Evolutionary conservation across 2,888 invertebrate species (phyloP).

Genomic region (Apamea monoglypha): DNA sequence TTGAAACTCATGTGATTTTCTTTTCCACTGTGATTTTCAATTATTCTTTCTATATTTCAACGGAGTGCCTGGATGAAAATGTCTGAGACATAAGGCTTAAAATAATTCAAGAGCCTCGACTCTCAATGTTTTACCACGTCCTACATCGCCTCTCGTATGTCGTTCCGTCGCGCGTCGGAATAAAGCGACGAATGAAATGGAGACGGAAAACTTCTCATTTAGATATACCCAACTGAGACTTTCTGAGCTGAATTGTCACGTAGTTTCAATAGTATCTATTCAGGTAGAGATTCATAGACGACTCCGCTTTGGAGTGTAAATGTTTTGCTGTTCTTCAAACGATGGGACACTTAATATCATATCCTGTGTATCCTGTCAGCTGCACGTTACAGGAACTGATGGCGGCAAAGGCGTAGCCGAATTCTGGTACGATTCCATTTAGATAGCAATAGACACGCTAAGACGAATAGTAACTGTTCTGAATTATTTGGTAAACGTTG

Average conservation of each 20-base stretch:
- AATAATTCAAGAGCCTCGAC: slow-evolving; percentile 62
- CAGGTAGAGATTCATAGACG: no score
- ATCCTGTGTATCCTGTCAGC: no score
- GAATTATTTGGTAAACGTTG: neutral
- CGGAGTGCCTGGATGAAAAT: slow-evolving; percentile 53
- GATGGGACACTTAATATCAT: no score
- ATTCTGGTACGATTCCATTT: no score
- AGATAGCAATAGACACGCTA: no score
- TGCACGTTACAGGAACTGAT: no score
- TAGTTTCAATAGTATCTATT: slow-evolving; percentile 4
- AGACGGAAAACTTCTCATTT: slow-evolving; percentile 58
- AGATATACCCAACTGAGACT: slow-evolving; percentile 42
- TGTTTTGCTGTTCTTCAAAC: no score
- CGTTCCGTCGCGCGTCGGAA: slow-evolving; percentile 39
- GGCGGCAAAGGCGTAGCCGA: no score
- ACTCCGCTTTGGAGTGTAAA: no score
- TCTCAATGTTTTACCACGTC: slow-evolving; percentile 60
- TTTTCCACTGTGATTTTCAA: slow-evolving; percentile 50
- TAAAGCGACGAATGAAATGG: slow-evolving; percentile 59
- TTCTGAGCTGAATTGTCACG: slow-evolving; percentile 9
- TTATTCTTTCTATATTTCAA: slow-evolving; percentile 52
- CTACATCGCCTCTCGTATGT: slow-evolving; percentile 39
- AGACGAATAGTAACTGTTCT: neutral
- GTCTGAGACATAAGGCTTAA: slow-evolving; percentile 52
- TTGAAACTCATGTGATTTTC: slow-evolving; percentile 7